A percentile compares a stretch with the other conserved stretches of the same genome.
These are phyloP conservation scores for Oxygymnocypris stewartii DNA, from an alignment of 2,113 vertebrate species.

Conservation along the genomic window DNA sequence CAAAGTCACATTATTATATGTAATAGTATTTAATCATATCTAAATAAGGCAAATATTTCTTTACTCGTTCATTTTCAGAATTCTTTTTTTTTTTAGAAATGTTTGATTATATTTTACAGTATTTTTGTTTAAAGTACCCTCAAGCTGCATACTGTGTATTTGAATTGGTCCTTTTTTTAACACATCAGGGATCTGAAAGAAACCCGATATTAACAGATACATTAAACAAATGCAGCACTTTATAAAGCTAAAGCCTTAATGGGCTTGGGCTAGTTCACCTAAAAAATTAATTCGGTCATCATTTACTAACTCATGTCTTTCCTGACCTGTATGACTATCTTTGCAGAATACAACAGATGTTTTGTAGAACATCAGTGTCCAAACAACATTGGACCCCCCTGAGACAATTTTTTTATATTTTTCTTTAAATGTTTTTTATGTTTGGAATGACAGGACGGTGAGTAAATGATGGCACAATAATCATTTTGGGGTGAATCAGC, in stretches of 20 bases:
- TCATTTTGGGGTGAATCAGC: background rate
- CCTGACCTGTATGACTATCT: background rate
- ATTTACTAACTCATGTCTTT: background rate
- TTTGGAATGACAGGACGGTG: background rate
- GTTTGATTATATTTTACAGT: background rate
- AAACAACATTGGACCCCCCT: background rate
- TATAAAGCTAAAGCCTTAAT: background rate
- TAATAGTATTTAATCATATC: background rate
- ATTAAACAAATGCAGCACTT: background rate
- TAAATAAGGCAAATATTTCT: background rate
- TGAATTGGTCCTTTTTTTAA: background rate
- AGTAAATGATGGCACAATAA: background rate
- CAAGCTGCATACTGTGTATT: background rate
- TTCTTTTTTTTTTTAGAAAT: background rate
- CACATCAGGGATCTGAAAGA: background rate
- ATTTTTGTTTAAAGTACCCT: background rate
- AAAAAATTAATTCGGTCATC: background rate
- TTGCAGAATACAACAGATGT: background rate
- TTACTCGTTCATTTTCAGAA: background rate
- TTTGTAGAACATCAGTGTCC: background rate
- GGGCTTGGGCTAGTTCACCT: background rate
- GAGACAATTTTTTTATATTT: background rate
- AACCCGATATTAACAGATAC: background rate
- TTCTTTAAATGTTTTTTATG: no score
- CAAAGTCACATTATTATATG: background rate